Conservation (phyloP, 2,797 vertebrate species). For the Cirrhinus molitorella region DNA sequence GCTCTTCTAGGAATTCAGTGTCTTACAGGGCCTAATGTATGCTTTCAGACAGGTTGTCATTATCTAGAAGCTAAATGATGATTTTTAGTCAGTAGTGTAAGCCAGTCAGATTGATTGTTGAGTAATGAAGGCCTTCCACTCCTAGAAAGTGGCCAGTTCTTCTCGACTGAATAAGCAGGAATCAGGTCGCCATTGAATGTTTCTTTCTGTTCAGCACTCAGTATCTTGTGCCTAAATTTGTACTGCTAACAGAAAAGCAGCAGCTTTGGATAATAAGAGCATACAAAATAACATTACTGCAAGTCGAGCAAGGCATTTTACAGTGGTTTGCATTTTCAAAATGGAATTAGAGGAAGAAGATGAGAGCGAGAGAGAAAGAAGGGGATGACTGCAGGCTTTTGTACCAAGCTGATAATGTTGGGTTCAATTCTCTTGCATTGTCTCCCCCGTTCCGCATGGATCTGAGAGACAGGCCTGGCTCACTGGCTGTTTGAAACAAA, state of each 20-base stretch:
- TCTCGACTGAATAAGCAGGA: slow-evolving; percentile 10
- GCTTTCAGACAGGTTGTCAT: slow-evolving; percentile 18
- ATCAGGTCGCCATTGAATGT: background rate
- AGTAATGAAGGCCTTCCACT: slow-evolving; percentile 40
- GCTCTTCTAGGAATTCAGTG: background rate
- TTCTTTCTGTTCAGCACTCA: slow-evolving; percentile 25
- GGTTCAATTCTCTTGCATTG: slow-evolving; percentile 44
- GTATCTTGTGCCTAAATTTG: slow-evolving; percentile 24
- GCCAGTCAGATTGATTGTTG: slow-evolving; percentile 9
- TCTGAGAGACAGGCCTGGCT: slow-evolving; percentile 17
- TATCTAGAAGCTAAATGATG: slow-evolving; percentile 31
- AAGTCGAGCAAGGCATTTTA: slow-evolving; percentile 26
- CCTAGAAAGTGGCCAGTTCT: background rate
- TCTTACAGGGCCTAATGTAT: background rate
- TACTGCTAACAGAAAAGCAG: background rate
- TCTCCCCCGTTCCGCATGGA: slow-evolving; percentile 23
- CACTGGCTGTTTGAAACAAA: slow-evolving; percentile 32
- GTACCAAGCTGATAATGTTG: slow-evolving; percentile 39
- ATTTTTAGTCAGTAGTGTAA: slow-evolving; percentile 21
- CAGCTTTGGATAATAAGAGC: slow-evolving; percentile 24
- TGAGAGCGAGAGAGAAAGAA: slow-evolving; percentile 23
- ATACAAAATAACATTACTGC: slow-evolving; percentile 14
- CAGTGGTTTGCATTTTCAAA: slow-evolving; percentile 36
- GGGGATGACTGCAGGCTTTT: slow-evolving; percentile 38
- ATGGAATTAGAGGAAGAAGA: slow-evolving; percentile 40